Evolutionary conservation across 1,140 invertebrate genomes (phyloP).

Genomic region (Melanaphis sacchari): DNA sequence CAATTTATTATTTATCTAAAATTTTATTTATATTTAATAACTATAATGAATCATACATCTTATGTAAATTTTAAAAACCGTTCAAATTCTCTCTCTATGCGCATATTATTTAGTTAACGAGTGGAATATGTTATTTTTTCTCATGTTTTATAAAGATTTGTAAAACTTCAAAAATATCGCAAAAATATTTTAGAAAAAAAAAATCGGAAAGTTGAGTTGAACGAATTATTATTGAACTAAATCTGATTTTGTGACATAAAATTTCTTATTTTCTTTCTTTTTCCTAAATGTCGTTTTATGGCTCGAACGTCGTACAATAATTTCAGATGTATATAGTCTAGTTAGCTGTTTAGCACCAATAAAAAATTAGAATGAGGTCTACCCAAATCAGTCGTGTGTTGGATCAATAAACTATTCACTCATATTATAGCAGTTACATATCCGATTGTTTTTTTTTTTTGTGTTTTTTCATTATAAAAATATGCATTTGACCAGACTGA

Average conservation of each 20-base stretch:
- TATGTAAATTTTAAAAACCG: not conserved
- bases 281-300: not conserved
- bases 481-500: not conserved
- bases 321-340: not conserved
- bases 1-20: not conserved
- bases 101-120: not conserved
- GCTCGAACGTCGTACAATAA: not conserved
- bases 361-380: constrained; percentile 1
- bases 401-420: constrained; percentile 3
- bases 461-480: not conserved
- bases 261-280: not conserved
- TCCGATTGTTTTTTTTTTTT: not conserved
- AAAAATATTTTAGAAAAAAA: not conserved
- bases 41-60: not conserved
- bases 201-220: not conserved
- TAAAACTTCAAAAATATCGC: not conserved
- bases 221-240: not conserved
- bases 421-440: not conserved
- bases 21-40: too few species aligned
- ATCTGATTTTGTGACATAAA: not conserved
- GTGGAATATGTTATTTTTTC: not conserved
- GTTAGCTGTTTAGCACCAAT: not conserved
- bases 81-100: not conserved
- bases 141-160: not conserved
- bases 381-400: not conserved